Evolutionary conservation across 1,140 invertebrate genomes (phyloP), one percentile per base, ranked within the genome.

Genomic region (Drosophila bifasciata): DNA sequence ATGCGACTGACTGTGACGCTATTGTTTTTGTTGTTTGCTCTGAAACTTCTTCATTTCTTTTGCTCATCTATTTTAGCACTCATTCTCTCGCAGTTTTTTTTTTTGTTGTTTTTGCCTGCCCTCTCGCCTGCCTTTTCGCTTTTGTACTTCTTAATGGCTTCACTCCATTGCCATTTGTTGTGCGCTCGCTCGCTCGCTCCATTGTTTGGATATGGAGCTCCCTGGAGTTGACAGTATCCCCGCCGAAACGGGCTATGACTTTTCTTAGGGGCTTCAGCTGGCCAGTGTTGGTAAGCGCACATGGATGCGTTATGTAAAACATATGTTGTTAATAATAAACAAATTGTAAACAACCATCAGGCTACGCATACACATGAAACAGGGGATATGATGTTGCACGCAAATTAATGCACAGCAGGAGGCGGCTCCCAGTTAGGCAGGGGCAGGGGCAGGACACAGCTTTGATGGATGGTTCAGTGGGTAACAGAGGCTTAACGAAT

Each of bases 111-210:
- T 50, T 51, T 44, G 17, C 48, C 44, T 53, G 68, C 45, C 19
- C 3, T 19, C 19, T 1, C 19, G 19, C 19, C 41, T 32, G 40
- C 43, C 43, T 44, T 23, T 61, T 41, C 48, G 25, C 72, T 62
- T 23, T 50, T 79, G 79, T 84, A 58, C 73, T 76, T 64, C 72
- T 76, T 85, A 85, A 85, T 86, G 80, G 80, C 76, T 86, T 77
- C 67, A 74, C 72, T 85, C 67, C 46, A 71, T 67, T 63, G 79
- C 67, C 81, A 76, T 80, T 84, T 85, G 80, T 80, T 76, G 56
- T 46, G 56, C 44, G 23, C 7, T 6, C 23, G 32, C 32, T 6
- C 23, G 32, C 32, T 13, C 32, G 57, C 56, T 73, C 60, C 60
- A 80, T 85, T 86, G 81, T 85, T 84, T 28, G 60, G 28, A 50